A percentile compares a stretch with the other conserved stretches of the same genome.
Evolutionary conservation across 2,113 vertebrate species (phyloP).

Genomic region (Equus przewalskii): DNA sequence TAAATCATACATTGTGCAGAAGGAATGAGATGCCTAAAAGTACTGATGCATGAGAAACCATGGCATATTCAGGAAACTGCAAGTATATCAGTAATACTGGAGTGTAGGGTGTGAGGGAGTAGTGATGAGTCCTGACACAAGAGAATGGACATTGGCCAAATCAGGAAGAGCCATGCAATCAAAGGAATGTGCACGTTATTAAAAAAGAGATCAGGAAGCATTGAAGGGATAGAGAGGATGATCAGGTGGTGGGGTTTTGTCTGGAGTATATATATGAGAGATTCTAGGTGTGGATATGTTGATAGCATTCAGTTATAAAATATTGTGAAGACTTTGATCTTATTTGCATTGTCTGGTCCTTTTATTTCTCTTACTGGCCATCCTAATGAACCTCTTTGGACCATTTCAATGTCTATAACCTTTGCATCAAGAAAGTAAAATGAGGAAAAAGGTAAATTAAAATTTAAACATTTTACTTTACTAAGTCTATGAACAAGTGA

Average conservation of each 20-base stretch:
- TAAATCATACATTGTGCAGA: background rate
- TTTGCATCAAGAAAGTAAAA: background rate
- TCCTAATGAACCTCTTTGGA: background rate
- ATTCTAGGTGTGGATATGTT: background rate
- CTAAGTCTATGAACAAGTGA: background rate
- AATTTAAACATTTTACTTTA: background rate
- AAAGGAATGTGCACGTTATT: background rate
- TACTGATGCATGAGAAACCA: too few relatives aligned
- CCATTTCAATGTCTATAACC: background rate
- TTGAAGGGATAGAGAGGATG: fast-evolving
- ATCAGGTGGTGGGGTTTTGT: background rate
- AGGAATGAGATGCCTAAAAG: background rate
- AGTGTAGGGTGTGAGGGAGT: background rate
- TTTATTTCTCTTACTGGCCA: background rate
- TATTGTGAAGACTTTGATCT: background rate
- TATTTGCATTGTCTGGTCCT: background rate
- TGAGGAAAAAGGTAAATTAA: background rate
- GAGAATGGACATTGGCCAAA: too few relatives aligned
- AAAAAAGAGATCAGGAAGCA: background rate
- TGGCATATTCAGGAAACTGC: background rate
- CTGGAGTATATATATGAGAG: background rate
- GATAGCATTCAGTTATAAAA: background rate
- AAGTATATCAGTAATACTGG: background rate
- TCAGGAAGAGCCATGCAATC: background rate
- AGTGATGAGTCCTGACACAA: background rate